Evolutionary conservation across 2,797 vertebrate genomes (phyloP).

Genomic region (Cossypha polioptera): DNA sequence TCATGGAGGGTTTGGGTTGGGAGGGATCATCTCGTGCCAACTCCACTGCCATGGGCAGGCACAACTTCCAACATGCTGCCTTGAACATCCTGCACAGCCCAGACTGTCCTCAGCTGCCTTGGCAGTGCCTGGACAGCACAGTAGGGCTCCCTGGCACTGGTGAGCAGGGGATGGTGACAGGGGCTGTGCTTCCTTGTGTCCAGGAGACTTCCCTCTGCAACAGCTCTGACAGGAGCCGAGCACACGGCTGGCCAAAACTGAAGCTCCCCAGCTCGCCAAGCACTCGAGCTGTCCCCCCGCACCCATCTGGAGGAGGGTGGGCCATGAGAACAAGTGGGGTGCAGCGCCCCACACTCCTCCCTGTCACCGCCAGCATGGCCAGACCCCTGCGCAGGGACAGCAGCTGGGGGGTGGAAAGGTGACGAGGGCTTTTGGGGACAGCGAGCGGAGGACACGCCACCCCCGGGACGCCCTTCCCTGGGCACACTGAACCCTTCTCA

Average conservation of each 20-base stretch:
- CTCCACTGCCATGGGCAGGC: background rate
- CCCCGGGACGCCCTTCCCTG: background rate
- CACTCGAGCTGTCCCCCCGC: background rate
- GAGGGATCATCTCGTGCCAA: background rate
- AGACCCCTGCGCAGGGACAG: fast-evolving
- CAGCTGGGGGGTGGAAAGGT: background rate
- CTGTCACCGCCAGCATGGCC: fast-evolving
- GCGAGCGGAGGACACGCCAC: fast-evolving
- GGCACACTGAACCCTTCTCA: background rate
- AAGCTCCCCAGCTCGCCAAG: fast-evolving
- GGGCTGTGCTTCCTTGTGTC: fast-evolving
- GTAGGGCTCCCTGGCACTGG: background rate
- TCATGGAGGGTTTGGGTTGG: background rate
- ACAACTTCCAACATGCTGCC: fast-evolving
- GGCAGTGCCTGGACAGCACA: background rate
- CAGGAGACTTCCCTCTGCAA: background rate
- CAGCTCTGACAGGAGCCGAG: background rate
- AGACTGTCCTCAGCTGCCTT: background rate
- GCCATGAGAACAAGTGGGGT: background rate
- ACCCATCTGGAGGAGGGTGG: fast-evolving
- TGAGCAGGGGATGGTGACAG: fast-evolving
- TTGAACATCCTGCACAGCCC: background rate
- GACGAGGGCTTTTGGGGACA: background rate
- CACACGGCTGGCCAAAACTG: fast-evolving
- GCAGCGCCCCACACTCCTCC: fast-evolving